A percentile compares a stretch with the other conserved stretches of the same genome.
Evolutionary conservation across 2,888 invertebrate species (phyloP).

Genomic region (Aproaerema taeniolella): DNA sequence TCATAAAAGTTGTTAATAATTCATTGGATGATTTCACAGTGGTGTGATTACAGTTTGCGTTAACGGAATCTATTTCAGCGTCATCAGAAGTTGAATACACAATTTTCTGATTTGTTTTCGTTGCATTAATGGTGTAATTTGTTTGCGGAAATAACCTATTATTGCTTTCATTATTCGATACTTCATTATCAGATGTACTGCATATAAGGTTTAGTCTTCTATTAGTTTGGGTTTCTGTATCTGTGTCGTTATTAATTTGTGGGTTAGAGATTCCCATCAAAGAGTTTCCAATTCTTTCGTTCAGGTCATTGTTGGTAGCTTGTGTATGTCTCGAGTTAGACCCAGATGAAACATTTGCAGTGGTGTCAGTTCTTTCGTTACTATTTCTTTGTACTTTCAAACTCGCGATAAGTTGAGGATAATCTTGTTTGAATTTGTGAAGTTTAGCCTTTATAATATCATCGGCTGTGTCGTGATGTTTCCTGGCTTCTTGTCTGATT

Average conservation of each 20-base stretch:
- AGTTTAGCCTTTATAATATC: constrained; percentile 33
- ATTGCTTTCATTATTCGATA: no score
- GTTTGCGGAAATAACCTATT: no score
- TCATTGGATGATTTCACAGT: constrained; percentile 37
- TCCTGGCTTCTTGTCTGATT: constrained; percentile 43
- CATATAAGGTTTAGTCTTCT: neutral
- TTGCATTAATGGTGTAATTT: no score
- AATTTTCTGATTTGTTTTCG: neutral
- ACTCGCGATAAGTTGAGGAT: constrained; percentile 41
- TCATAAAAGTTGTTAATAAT: constrained; percentile 38
- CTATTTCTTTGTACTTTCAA: constrained; percentile 30
- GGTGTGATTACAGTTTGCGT: constrained; percentile 22
- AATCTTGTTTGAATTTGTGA: constrained; percentile 43
- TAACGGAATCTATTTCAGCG: constrained; percentile 2
- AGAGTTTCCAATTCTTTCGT: no score
- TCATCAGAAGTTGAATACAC: constrained; percentile 11
- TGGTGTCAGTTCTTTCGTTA: constrained; percentile 26
- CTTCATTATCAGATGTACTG: neutral
- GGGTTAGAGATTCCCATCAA: no score
- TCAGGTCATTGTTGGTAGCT: no score
- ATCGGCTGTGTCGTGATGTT: constrained; percentile 29
- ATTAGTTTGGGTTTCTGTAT: constrained; percentile 1
- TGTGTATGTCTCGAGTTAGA: constrained; percentile 12
- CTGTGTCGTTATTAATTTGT: neutral
- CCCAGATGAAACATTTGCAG: constrained; percentile 24